Percentiles rank a stretch among this genome's conserved stretches.
phyloP scores from a whole-genome alignment of 2,888 invertebrate genomes.

The Drosophila leonis region DNA sequence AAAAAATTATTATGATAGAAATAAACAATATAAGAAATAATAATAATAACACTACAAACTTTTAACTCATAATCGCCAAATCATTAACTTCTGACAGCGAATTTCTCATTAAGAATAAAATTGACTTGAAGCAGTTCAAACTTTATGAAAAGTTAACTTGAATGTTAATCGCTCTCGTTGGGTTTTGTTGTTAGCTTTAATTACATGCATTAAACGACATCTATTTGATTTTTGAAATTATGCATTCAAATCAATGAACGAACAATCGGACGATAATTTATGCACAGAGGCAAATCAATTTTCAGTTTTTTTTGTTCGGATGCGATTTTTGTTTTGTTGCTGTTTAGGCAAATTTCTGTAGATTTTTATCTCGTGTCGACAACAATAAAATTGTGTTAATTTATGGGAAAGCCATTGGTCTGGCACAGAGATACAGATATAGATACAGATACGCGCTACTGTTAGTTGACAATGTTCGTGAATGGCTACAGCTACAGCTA shows the following conservation, averaged over 20 bases:
- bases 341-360: slow-evolving; percentile 74
- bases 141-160: not conserved
- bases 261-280: slow-evolving; percentile 61
- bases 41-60: not conserved
- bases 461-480: slow-evolving; percentile 45
- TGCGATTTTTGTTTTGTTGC: slow-evolving; percentile 65
- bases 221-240: slow-evolving; percentile 71
- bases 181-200: slow-evolving; percentile 50
- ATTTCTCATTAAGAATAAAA: not conserved
- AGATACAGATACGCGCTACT: slow-evolving; percentile 32
- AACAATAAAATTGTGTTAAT: slow-evolving; percentile 81
- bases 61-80: not conserved
- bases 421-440: slow-evolving; percentile 22
- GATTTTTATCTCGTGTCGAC: slow-evolving; percentile 79
- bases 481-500: slow-evolving; percentile 28
- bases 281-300: slow-evolving; percentile 71
- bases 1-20: not conserved
- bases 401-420: slow-evolving; percentile 69
- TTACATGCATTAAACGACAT: slow-evolving; percentile 67
- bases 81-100: not conserved
- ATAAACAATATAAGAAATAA: not conserved
- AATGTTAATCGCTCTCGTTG: slow-evolving; percentile 31
- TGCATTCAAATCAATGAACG: slow-evolving; percentile 53
- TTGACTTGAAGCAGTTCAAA: not conserved
- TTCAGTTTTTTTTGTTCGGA: slow-evolving; percentile 59